A percentile compares a stretch with the other conserved stretches of the same genome.
Conservation (phyloP, 2,113 vertebrate genomes). For the Paradoxurus hermaphroditus region DNA sequence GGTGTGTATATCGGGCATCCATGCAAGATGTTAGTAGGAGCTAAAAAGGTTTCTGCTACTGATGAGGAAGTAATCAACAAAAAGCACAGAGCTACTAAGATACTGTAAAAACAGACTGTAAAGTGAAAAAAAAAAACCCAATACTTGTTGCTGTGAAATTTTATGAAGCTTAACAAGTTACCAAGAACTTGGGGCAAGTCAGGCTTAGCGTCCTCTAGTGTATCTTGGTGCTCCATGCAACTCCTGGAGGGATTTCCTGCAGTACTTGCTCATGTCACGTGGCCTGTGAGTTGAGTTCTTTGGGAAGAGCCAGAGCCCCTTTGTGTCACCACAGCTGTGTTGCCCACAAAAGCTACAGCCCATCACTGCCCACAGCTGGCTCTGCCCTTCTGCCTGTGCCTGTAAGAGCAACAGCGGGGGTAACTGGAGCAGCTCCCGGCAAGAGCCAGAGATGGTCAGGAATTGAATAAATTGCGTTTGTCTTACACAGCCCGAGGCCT, state of each 20-base stretch:
- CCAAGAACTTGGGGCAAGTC: background rate
- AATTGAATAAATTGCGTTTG: background rate
- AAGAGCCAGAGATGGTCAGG: background rate
- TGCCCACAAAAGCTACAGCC: background rate
- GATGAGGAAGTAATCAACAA: background rate
- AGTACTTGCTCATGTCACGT: background rate
- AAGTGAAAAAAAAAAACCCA: background rate
- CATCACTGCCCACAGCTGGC: background rate
- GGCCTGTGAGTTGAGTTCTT: background rate
- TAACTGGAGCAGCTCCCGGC: background rate
- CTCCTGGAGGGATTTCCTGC: background rate
- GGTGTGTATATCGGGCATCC: background rate
- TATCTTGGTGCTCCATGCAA: background rate
- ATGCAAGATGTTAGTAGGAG: background rate
- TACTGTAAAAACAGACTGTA: background rate
- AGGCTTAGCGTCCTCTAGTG: background rate
- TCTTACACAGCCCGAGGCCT: background rate
- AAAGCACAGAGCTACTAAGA: background rate
- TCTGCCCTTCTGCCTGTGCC: background rate
- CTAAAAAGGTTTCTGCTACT: background rate
- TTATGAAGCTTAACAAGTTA: background rate
- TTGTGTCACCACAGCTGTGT: background rate
- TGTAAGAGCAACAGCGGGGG: too few relatives aligned
- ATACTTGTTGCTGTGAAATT: background rate
- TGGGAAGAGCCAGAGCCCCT: background rate